Conservation (phyloP, 2,797 vertebrate species). For the Orestias chungarensis region DNA sequence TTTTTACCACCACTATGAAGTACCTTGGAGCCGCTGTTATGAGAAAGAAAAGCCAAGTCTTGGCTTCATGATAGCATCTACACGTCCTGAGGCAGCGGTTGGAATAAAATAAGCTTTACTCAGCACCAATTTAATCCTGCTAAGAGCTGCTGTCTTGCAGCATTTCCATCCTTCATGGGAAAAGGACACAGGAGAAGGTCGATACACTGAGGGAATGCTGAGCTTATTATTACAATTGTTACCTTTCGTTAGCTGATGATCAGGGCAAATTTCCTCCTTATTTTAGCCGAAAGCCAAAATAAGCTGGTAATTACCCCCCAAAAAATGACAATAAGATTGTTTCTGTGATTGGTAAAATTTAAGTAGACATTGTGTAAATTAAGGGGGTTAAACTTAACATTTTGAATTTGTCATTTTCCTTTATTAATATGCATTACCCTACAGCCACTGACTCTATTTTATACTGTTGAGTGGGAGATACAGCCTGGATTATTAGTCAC, state of each 20-base stretch:
- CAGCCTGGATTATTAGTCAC: constrained; percentile 31
- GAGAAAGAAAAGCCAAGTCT: constrained; percentile 47
- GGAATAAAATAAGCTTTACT: constrained; percentile 62
- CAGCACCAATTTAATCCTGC: constrained; percentile 67
- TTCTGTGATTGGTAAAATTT: background rate
- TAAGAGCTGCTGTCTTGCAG: constrained; percentile 65
- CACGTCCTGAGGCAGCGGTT: constrained; percentile 47
- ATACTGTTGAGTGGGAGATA: constrained; percentile 5
- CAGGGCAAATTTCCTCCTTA: constrained; percentile 20
- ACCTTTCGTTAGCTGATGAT: constrained; percentile 50
- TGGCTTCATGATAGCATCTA: constrained; percentile 46
- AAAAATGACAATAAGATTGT: background rate
- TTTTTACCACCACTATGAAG: constrained; percentile 40
- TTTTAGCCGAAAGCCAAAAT: constrained; percentile 14
- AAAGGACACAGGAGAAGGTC: constrained; percentile 60
- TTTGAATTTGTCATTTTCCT: constrained; percentile 1
- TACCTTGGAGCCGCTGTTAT: constrained; percentile 27
- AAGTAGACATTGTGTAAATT: background rate
- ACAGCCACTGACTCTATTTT: background rate
- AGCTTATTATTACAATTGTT: constrained; percentile 60
- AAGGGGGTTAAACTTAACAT: constrained; percentile 3
- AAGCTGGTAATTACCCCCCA: constrained; percentile 1
- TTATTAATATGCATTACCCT: constrained; percentile 15
- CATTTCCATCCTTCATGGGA: constrained; percentile 54
- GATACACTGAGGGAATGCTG: constrained; percentile 42